phyloP scores from a whole-genome alignment of 2,797 vertebrate species.

The Gymnodraco acuticeps region DNA sequence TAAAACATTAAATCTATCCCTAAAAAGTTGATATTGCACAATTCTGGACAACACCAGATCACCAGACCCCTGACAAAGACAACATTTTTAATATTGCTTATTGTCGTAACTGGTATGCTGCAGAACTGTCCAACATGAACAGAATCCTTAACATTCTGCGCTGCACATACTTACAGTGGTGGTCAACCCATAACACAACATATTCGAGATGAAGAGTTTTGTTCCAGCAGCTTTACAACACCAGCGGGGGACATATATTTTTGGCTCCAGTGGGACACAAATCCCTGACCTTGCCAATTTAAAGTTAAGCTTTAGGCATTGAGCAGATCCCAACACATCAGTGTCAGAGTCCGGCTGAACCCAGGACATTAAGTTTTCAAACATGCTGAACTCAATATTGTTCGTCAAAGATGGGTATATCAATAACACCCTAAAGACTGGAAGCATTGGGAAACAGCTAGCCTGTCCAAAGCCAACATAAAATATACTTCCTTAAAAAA shows the following conservation, averaged over 20 bases:
- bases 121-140: not conserved
- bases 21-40: no score
- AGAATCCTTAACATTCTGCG: not conserved
- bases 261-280: conserved; percentile 16
- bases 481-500: no score
- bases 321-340: conserved; percentile 1
- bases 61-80: not conserved
- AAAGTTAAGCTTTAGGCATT: conserved; percentile 11
- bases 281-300: conserved; percentile 33
- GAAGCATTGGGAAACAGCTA: no score
- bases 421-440: no score
- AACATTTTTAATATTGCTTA: not conserved
- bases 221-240: conserved; percentile 8
- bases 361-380: not conserved
- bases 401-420: not conserved
- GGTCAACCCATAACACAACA: conserved; percentile 4
- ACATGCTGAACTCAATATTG: not conserved
- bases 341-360: conserved; percentile 1
- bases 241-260: conserved; percentile 5
- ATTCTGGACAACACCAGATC: not conserved
- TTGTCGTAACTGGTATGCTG: not conserved
- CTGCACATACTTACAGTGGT: not conserved
- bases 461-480: not conserved
- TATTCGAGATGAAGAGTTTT: not conserved
- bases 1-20: no score